Evolutionary conservation across 2,113 vertebrate genomes (phyloP).

Genomic region (Gallinago media): DNA sequence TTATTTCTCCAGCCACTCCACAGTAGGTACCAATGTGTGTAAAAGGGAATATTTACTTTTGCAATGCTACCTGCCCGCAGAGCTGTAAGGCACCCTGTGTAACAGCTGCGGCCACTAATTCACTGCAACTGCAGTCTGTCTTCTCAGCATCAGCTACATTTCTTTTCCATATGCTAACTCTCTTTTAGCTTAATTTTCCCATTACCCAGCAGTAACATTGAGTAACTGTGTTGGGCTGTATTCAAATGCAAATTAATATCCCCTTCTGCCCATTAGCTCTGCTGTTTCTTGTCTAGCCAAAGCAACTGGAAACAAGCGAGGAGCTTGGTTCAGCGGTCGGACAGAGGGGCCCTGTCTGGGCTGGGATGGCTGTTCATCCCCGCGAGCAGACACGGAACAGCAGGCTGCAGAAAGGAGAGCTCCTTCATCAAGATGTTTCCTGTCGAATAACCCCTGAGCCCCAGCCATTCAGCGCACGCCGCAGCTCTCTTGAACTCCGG

Average conservation of each 20-base stretch:
- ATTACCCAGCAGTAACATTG: constrained; percentile 52
- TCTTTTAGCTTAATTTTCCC: constrained; percentile 53
- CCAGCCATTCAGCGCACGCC: neutral
- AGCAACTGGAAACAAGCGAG: constrained; percentile 36
- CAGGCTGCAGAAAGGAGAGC: constrained; percentile 24
- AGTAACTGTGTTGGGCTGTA: constrained; percentile 42
- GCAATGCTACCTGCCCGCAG: neutral
- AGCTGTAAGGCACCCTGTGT: neutral
- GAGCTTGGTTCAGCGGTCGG: neutral
- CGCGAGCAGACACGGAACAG: neutral
- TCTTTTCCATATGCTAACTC: constrained; percentile 59
- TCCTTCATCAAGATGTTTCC: constrained; percentile 18
- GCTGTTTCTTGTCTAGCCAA: constrained; percentile 56
- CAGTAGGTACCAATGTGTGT: neutral
- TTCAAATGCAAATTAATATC: constrained; percentile 70
- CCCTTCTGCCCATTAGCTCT: constrained; percentile 54
- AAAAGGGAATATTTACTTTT: constrained; percentile 36
- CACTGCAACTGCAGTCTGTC: constrained; percentile 22
- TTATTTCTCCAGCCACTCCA: neutral
- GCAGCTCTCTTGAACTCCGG: neutral
- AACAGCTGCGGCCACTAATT: constrained; percentile 59
- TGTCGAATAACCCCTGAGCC: constrained; percentile 31
- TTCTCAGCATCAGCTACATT: constrained; percentile 31
- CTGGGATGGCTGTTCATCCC: neutral
- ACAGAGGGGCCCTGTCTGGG: constrained; percentile 50